A percentile compares a stretch with the other conserved stretches of the same genome.
phyloP scores from a whole-genome alignment of 2,113 vertebrate genomes.

The Romanogobio albipinnatus region DNA sequence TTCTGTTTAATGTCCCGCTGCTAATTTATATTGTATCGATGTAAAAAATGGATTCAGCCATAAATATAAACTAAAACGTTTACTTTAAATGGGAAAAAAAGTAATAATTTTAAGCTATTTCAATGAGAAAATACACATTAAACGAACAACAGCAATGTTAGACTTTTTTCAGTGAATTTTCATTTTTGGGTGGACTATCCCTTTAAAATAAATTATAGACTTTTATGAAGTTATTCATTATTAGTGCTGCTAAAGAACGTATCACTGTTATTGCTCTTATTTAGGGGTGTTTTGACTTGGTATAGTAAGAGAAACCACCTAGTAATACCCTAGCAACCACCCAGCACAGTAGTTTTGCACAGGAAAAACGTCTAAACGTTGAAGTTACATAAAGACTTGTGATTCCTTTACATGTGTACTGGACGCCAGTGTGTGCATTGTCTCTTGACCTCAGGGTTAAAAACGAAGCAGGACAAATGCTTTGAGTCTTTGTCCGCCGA shows the following conservation, averaged over 20 bases:
- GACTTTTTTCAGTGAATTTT: too few species aligned
- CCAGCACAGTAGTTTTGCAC: not conserved
- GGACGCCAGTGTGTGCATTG: not conserved
- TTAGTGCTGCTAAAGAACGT: not conserved
- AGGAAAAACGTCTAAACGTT: not conserved
- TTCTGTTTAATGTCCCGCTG: too few species aligned
- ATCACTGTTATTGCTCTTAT: not conserved
- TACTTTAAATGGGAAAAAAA: too few species aligned
- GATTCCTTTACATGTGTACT: conserved; percentile 13
- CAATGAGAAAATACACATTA: too few species aligned
- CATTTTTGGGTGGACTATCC: too few species aligned
- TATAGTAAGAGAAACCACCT: not conserved
- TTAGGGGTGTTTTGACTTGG: not conserved
- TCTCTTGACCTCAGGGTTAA: conserved; percentile 37
- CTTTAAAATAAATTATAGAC: not conserved
- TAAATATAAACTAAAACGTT: too few species aligned
- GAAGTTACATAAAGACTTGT: conserved; percentile 15
- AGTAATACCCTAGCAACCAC: not conserved
- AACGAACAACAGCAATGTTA: too few species aligned
- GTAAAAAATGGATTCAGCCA: too few species aligned
- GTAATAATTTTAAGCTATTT: too few species aligned
- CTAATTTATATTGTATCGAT: too few species aligned
- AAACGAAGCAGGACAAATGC: conserved; percentile 29
- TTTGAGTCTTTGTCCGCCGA: conserved; percentile 53
- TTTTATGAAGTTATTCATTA: not conserved